Percentiles rank a stretch among this genome's conserved stretches.
phyloP scores from a whole-genome alignment of 30 jellyfish, hydroid and myxozoan genomes.

The Cassiopea andromeda region DNA sequence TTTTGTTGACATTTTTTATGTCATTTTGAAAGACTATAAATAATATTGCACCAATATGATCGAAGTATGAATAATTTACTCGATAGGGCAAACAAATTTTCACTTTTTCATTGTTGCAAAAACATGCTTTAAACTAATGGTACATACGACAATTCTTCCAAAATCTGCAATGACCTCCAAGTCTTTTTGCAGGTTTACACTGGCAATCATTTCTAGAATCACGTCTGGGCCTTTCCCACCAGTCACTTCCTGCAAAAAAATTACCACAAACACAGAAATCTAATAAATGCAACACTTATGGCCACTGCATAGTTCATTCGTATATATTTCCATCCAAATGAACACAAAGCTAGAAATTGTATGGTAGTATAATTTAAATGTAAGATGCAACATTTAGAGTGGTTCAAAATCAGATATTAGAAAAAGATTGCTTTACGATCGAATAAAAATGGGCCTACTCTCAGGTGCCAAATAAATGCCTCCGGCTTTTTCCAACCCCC shows the following conservation, averaged over 20 bases:
- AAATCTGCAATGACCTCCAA: constrained; percentile 54
- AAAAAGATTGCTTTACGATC: too few relatives aligned
- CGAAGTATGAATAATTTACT: neutral
- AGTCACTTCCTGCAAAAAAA: constrained; percentile 41
- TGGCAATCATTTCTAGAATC: constrained; percentile 90
- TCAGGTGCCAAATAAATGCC: too few relatives aligned
- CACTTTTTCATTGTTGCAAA: too few relatives aligned
- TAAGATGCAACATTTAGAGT: too few relatives aligned
- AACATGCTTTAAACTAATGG: neutral
- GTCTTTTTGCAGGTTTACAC: constrained; percentile 71
- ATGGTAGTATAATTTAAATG: too few relatives aligned
- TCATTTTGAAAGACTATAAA: neutral
- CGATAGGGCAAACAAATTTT: neutral
- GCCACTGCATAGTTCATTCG: neutral
- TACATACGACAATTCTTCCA: constrained; percentile 73
- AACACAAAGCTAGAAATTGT: too few relatives aligned
- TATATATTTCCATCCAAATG: too few relatives aligned
- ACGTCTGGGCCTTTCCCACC: constrained; percentile 71
- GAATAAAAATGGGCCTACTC: too few relatives aligned
- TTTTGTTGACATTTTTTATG: too few relatives aligned
- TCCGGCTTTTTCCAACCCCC: too few relatives aligned
- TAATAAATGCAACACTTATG: neutral
- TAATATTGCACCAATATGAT: too few relatives aligned
- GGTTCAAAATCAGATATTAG: too few relatives aligned
- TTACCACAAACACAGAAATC: neutral